Conservation (phyloP, 2,113 vertebrate genomes). For the Antigone vipio region DNA sequence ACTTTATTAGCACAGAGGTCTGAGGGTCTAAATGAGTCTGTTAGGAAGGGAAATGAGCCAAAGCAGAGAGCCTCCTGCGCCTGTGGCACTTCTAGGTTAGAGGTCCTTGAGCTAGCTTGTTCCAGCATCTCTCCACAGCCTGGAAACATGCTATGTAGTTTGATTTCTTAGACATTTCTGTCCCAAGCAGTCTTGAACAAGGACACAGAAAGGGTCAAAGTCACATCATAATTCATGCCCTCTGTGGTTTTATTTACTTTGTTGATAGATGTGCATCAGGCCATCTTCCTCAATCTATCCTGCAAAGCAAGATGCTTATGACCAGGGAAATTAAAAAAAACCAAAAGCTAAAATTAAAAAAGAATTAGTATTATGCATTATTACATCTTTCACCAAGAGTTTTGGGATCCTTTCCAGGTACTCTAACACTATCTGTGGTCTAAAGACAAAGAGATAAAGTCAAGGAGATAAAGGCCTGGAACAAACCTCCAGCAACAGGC, state of each 20-base stretch:
- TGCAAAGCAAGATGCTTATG: neutral
- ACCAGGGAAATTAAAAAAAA: neutral
- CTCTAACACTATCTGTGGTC: neutral
- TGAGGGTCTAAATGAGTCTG: neutral
- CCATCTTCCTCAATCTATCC: neutral
- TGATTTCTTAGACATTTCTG: neutral
- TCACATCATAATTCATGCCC: neutral
- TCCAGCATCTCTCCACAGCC: neutral
- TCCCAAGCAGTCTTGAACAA: neutral
- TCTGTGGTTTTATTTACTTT: neutral
- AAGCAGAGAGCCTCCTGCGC: neutral
- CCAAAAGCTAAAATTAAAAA: neutral
- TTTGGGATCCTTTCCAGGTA: neutral
- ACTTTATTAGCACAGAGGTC: neutral
- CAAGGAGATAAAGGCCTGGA: neutral
- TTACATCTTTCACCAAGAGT: neutral
- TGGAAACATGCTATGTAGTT: neutral
- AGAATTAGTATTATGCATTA: neutral
- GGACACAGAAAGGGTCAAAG: neutral
- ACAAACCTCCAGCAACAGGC: neutral
- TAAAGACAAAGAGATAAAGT: neutral
- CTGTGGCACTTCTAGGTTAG: fast-evolving
- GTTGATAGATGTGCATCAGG: neutral
- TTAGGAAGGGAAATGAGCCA: neutral
- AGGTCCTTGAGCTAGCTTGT: fast-evolving